These are phyloP conservation scores for Zaprionus camerounensis DNA, from an alignment of 1,140 invertebrate species.

Conservation along the genomic window DNA sequence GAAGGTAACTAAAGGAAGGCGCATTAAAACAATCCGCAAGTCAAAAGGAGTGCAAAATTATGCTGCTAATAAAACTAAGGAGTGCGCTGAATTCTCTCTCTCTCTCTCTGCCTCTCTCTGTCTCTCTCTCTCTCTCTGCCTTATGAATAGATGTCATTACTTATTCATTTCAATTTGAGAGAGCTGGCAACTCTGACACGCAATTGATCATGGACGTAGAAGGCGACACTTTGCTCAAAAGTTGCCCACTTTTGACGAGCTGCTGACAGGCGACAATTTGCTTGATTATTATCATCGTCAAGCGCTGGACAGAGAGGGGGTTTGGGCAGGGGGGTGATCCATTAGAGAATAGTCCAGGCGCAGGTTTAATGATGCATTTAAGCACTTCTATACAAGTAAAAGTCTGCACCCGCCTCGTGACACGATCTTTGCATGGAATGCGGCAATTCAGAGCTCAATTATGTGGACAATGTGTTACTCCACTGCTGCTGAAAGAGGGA, in stretches of 20 bases:
- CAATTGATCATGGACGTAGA: constrained; percentile 22
- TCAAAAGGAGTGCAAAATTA: constrained; percentile 19
- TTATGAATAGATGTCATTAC: constrained; percentile 47
- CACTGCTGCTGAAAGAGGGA: not conserved
- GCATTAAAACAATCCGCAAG: constrained; percentile 3
- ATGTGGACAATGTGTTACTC: constrained; percentile 42
- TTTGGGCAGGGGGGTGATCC: not conserved
- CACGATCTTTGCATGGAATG: constrained; percentile 20
- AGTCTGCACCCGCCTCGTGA: not conserved
- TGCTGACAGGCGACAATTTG: constrained; percentile 75
- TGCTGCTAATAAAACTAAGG: constrained; percentile 4
- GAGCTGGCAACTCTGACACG: constrained; percentile 31
- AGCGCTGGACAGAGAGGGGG: constrained; percentile 1
- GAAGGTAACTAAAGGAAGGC: not conserved
- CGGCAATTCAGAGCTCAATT: constrained; percentile 40
- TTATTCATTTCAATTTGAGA: constrained; percentile 33
- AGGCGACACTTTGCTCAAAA: constrained; percentile 26
- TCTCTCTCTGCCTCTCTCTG: too few species aligned
- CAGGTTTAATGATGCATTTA: constrained; percentile 80
- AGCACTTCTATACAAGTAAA: constrained; percentile 34
- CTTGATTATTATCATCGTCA: constrained; percentile 65
- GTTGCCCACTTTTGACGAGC: constrained; percentile 54
- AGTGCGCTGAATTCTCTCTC: not conserved
- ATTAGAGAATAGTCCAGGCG: constrained; percentile 30
- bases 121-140: too few species aligned